phyloP scores from a whole-genome alignment of 2,797 vertebrate genomes.

The Corythornis leucogaster region DNA sequence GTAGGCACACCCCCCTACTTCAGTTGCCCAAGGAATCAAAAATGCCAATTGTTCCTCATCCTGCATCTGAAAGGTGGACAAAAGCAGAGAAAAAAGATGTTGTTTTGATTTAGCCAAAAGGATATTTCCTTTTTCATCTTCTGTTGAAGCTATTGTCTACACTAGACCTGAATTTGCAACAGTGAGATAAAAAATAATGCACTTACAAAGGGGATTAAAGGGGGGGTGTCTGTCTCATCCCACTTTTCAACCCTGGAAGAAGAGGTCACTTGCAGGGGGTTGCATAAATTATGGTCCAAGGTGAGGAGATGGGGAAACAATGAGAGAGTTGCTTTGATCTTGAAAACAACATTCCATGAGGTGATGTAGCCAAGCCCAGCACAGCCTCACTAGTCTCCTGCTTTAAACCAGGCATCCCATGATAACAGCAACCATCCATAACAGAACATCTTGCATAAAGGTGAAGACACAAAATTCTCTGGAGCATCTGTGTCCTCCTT shows the following conservation, averaged over 20 bases:
- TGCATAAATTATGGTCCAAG: neutral
- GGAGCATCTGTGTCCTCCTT: neutral
- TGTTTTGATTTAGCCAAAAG: neutral
- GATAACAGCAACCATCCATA: neutral
- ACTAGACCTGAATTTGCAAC: neutral
- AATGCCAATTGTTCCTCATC: neutral
- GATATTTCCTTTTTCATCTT: neutral
- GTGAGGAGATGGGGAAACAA: neutral
- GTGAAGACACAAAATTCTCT: neutral
- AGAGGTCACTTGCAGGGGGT: fast-evolving
- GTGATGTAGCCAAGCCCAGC: neutral
- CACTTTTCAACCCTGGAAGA: neutral
- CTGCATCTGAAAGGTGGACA: neutral
- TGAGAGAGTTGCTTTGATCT: fast-evolving
- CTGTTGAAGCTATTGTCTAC: neutral
- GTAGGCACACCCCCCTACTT: neutral
- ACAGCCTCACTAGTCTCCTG: neutral
- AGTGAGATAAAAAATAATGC: neutral
- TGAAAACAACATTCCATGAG: neutral
- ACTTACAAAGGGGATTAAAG: neutral
- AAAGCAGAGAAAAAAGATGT: fast-evolving
- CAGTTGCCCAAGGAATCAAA: neutral
- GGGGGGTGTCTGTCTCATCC: neutral
- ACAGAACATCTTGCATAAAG: neutral
- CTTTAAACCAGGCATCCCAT: neutral